phyloP scores from a whole-genome alignment of 2,797 vertebrate genomes.

The Rhincodon typus region DNA sequence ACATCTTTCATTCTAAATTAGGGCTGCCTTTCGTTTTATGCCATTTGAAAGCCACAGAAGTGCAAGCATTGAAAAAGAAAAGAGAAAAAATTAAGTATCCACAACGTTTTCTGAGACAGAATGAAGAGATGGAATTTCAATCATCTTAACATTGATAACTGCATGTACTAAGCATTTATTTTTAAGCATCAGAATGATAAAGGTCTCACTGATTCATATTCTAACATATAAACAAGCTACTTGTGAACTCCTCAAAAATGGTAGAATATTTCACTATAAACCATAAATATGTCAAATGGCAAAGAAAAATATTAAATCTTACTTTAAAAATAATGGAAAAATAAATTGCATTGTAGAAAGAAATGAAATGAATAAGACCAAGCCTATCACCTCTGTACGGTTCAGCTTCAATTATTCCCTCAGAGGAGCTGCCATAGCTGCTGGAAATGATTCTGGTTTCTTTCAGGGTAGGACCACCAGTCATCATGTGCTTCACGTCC shows the following conservation, averaged over 20 bases:
- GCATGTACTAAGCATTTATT: background rate
- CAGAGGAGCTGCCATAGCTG: slow-evolving; percentile 69
- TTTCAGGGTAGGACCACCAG: slow-evolving; percentile 68
- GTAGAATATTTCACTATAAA: background rate
- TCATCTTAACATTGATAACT: background rate
- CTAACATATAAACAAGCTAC: background rate
- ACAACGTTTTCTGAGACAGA: background rate
- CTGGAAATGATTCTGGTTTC: slow-evolving; percentile 70
- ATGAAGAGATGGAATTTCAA: background rate
- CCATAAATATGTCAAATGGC: background rate
- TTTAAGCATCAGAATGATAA: background rate
- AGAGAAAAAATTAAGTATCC: background rate
- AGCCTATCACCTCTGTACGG: slow-evolving; percentile 67
- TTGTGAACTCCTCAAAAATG: background rate
- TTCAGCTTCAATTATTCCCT: slow-evolving; percentile 73
- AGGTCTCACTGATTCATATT: background rate
- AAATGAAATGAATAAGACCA: background rate
- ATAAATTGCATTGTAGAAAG: background rate
- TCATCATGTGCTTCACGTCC: slow-evolving; percentile 67
- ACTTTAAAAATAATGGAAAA: background rate
- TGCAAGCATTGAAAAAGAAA: background rate
- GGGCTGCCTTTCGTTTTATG: background rate
- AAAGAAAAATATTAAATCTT: background rate
- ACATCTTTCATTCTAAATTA: background rate
- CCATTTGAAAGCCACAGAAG: background rate